A percentile compares a stretch with the other conserved stretches of the same genome.
Evolutionary conservation across 2,888 invertebrate species (phyloP).

Genomic region (Drosophila austrosaltans): DNA sequence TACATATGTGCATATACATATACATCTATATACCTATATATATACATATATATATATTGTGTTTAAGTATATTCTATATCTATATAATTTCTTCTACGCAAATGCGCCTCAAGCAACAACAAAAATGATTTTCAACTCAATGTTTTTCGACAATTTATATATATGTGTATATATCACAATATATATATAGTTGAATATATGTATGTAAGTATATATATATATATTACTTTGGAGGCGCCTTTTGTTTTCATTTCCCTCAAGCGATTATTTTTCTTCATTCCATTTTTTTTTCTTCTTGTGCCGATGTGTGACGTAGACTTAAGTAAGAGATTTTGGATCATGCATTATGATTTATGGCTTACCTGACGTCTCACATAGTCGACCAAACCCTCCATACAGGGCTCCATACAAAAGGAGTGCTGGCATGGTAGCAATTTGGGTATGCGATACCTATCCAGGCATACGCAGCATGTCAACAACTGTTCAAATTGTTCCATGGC

Average conservation of each 20-base stretch:
- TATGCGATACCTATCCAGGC: conserved; percentile 97
- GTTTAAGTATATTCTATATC: conserved; percentile 46
- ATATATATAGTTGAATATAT: conserved; percentile 4
- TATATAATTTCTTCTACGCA: conserved; percentile 77
- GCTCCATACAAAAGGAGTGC: conserved; percentile 99
- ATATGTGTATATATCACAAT: not conserved
- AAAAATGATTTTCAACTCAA: conserved; percentile 26
- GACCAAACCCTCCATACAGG: conserved; percentile 98
- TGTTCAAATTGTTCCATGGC: conserved; percentile 98
- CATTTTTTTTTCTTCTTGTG: conserved; percentile 26
- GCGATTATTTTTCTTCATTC: conserved; percentile 50
- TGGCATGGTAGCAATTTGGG: conserved; percentile 99
- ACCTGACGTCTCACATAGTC: conserved; percentile 97
- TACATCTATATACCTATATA: conserved; percentile 24
- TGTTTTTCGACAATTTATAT: conserved; percentile 14
- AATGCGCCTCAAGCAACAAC: conserved; percentile 69
- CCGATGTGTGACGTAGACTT: conserved; percentile 63
- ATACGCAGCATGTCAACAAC: conserved; percentile 98
- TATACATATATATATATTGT: conserved; percentile 32
- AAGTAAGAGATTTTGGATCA: conserved; percentile 27
- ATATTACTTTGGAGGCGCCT: conserved; percentile 32
- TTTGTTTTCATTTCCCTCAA: conserved; percentile 64
- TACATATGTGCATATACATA: conserved; percentile 60
- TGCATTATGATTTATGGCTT: conserved; percentile 71
- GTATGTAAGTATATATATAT: conserved; percentile 25